These are phyloP conservation scores for Haemorhous mexicanus DNA, from an alignment of 2,113 vertebrate species.

Conservation along the genomic window DNA sequence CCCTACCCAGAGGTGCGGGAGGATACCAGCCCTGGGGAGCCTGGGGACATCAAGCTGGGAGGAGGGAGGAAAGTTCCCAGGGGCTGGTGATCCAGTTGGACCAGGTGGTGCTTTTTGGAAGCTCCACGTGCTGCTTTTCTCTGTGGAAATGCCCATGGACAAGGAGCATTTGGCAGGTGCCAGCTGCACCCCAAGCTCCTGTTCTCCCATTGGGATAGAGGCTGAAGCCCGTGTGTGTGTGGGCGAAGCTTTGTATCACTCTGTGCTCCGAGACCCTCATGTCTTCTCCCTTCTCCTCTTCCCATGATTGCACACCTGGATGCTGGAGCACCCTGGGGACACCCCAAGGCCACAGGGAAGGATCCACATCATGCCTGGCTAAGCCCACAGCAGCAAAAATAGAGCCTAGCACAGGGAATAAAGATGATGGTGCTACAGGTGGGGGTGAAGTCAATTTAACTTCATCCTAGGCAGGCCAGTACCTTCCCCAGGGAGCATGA, in stretches of 20 bases:
- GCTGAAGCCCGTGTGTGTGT: rapidly evolving
- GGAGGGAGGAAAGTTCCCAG: background rate
- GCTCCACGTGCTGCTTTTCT: rapidly evolving
- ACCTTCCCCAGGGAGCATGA: background rate
- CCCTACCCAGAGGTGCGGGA: background rate
- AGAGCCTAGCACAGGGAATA: background rate
- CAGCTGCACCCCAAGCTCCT: background rate
- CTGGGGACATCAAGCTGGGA: background rate
- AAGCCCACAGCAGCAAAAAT: background rate
- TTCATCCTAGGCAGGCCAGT: background rate
- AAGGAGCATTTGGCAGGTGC: background rate
- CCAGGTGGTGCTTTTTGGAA: background rate
- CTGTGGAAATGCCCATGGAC: background rate
- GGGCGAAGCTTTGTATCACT: background rate
- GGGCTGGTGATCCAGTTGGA: background rate
- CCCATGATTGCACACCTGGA: background rate
- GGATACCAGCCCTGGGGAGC: background rate
- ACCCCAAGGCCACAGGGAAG: rapidly evolving
- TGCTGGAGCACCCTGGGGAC: background rate
- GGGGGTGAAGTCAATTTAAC: background rate
- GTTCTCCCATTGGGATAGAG: rapidly evolving
- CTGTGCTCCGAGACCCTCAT: rapidly evolving
- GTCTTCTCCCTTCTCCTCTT: background rate
- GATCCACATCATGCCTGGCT: background rate
- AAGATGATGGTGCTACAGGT: background rate